Evolutionary conservation across 2,113 vertebrate genomes (phyloP).

Genomic region (Python bivittatus): DNA sequence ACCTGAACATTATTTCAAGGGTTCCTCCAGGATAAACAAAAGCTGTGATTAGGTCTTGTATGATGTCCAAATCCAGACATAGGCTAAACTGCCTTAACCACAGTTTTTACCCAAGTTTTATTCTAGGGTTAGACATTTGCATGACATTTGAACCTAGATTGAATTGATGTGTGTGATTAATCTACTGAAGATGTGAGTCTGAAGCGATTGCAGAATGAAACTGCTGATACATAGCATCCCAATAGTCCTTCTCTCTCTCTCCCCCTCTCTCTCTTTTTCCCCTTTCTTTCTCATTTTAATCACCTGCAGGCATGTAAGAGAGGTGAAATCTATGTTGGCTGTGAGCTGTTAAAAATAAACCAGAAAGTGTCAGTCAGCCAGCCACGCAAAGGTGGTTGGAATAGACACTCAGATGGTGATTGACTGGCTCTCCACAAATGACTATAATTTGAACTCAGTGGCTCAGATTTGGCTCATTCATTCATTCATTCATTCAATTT

Average conservation of each 20-base stretch:
- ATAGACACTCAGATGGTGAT: not conserved
- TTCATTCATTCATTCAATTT: not conserved
- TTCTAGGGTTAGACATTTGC: not conserved
- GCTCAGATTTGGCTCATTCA: not conserved
- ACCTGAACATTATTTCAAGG: too few relatives aligned
- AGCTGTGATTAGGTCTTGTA: not conserved
- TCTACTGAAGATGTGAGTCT: not conserved
- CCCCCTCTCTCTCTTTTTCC: not conserved
- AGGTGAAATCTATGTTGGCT: not conserved
- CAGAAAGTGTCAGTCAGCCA: not conserved
- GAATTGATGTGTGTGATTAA: not conserved
- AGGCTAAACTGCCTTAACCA: not conserved
- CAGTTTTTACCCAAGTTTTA: not conserved
- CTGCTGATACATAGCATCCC: not conserved
- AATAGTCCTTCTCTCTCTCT: not conserved
- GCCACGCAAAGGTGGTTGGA: not conserved
- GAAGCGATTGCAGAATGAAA: not conserved
- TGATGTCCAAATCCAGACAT: not conserved
- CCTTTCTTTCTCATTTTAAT: not conserved
- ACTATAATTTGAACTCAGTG: not conserved
- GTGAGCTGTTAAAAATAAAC: not conserved
- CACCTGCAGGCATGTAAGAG: not conserved
- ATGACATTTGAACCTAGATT: not conserved
- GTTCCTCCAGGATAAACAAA: not conserved
- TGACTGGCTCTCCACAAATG: not conserved